Evolutionary conservation across 35 echinoderm and acorn worm species (phyloP).

Genomic region (Strongylocentrotus purpuratus): DNA sequence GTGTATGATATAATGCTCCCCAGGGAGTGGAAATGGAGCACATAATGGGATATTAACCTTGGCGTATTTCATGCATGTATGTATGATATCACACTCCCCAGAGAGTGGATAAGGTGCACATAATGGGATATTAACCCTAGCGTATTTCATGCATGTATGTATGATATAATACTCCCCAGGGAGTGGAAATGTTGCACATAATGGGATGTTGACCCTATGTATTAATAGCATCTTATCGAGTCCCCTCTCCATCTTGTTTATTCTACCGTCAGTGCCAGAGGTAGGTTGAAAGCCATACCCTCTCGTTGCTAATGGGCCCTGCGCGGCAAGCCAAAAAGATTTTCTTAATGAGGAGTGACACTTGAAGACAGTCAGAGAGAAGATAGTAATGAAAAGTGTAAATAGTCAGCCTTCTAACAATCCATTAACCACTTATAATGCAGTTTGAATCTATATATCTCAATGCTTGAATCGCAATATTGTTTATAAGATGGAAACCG

Average conservation of each 20-base stretch:
- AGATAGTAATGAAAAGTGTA: not conserved
- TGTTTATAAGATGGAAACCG: not conserved
- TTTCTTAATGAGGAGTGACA: not conserved
- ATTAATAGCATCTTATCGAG: not conserved
- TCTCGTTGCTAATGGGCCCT: not conserved
- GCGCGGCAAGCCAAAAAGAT: not conserved
- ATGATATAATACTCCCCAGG: too few relatives aligned
- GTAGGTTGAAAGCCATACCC: not conserved
- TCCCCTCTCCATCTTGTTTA: not conserved
- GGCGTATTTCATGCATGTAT: too few relatives aligned
- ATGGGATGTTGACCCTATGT: not conserved
- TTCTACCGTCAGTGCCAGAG: not conserved
- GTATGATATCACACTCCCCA: too few relatives aligned
- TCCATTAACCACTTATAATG: not conserved
- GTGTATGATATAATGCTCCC: too few relatives aligned
- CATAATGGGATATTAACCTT: too few relatives aligned
- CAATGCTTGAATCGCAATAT: not conserved
- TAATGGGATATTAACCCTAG: too few relatives aligned
- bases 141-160: too few relatives aligned
- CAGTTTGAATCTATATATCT: not conserved
- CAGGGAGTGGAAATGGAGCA: too few relatives aligned
- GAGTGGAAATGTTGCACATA: not conserved
- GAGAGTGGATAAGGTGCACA: too few relatives aligned
- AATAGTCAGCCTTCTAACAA: not conserved
- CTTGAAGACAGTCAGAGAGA: not conserved